Evolutionary conservation across 2,797 vertebrate species (phyloP), one percentile per base, ranked within the genome.

Genomic region (Hemibagrus guttatus): DNA sequence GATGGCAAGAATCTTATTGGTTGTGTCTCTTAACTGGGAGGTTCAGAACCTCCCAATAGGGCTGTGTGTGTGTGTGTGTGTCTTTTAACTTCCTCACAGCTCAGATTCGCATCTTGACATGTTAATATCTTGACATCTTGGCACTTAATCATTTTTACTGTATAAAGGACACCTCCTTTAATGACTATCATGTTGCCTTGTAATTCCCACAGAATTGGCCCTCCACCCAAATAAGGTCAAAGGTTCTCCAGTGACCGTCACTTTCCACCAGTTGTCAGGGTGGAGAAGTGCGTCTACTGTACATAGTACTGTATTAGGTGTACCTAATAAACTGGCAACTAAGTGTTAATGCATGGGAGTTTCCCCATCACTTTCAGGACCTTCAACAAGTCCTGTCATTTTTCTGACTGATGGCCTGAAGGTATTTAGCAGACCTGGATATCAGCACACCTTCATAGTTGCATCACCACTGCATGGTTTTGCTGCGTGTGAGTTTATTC

Each of bases 391-490:
- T 76, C 49, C 14, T 19, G 74, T 76, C 16, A 9, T 21, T 56
- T 56, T 31, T 28, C 72, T 31, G 19, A 76, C 76, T 61, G 31
- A 26, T 39, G 13, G 19, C 14, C 19, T 58, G 52, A 1, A 52
- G 28, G 52, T 35, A 12, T 58, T 16, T 2, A 31, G 74, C 21
- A 56, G n/a, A 78, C 52, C 28, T 31, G 39, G 56, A 39, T 7
- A 39, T 14, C 8, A 35, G 75, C 56, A 58, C 75, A 49, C 49
- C 72, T 59, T 6, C 19, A 6, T 7, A 14, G 12, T 31, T 39
- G 21, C 8, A 81, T 95, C 93, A 96, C 95, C 95, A 96, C 92
- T 95, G 95, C 95, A 95, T 95, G 71, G 95, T 96, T 89, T 95
- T 96, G 0, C 95, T 95, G 3, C 95, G 91, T 31, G 92, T 95